Conservation (phyloP, 2,113 vertebrate species). For the Larimichthys polyactis region DNA sequence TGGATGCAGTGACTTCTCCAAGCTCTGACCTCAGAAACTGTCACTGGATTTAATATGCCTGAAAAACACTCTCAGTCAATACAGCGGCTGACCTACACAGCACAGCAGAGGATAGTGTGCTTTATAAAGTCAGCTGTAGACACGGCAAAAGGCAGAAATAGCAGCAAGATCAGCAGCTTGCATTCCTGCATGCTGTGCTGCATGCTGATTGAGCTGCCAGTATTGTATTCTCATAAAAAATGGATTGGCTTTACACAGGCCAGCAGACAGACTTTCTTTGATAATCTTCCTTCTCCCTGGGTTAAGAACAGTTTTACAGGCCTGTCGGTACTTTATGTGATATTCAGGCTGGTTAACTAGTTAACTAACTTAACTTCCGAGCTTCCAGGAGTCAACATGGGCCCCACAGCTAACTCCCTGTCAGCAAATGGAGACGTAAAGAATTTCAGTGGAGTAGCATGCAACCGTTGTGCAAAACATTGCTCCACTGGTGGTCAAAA, state of each 20-base stretch:
- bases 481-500: too few species aligned
- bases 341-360: constrained; percentile 20
- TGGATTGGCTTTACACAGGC: constrained; percentile 61
- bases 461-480: background rate
- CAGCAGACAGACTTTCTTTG: constrained; percentile 52
- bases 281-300: constrained; percentile 37
- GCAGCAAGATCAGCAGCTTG: constrained; percentile 69
- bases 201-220: constrained; percentile 76
- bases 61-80: constrained; percentile 58
- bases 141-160: constrained; percentile 69
- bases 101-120: constrained; percentile 66
- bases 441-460: too few species aligned
- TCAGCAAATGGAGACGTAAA: background rate
- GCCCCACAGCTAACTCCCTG: background rate
- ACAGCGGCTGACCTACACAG: constrained; percentile 67
- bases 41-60: constrained; percentile 47
- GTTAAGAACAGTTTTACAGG: constrained; percentile 29
- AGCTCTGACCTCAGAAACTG: constrained; percentile 55
- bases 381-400: background rate
- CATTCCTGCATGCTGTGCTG: constrained; percentile 59
- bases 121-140: constrained; percentile 72
- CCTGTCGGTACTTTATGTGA: constrained; percentile 16
- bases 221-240: constrained; percentile 76
- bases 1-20: constrained; percentile 23
- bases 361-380: background rate